Evolutionary conservation across 2,888 invertebrate species (phyloP), one percentile per base, ranked within the genome.

Genomic region (Drosophila suboccidentalis): DNA sequence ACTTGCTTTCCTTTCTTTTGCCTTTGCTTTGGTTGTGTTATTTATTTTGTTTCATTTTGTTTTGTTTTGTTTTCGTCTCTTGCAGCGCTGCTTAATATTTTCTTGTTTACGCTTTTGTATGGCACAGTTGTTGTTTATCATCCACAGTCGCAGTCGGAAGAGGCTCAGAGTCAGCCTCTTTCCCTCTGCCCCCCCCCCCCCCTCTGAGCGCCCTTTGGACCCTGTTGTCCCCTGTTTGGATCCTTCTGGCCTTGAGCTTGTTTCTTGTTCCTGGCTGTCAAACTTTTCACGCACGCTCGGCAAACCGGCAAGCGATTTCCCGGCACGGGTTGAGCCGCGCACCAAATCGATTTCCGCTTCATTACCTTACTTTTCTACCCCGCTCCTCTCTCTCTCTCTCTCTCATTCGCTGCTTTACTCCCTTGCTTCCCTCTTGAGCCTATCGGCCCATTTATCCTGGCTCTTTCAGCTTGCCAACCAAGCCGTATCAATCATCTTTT

Each of bases 341-440:
- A 72, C 82, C 86, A 89, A 86, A 86, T 89, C 86, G 86, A 89
- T 87, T 89, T 86, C 86, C 86, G 89, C 87, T 89, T 86, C 86
- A 86, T 86, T 86, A 89, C 84, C 67, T 73, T 67, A 73, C 63
- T 22, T 50, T 44, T 46, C 46, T 10, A 8, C 8, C 29, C 10
- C 32, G n/a, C 4, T 2, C 46, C 15, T n/a, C n/a, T n/a, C n/a
- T n/a, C n/a, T n/a, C n/a, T n/a, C 10, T 39, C 17, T 29, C 11
- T 1, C 15, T n/a, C 39, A 9, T 13, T 22, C 11, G 29, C 22
- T 5, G 2, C 22, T 36, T 26, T 26, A 26, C 44, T 29, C 10
- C 15, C 17, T n/a, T 3, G 1, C 17, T 22, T 22, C n/a, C 34
- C 15, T 13, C 3, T 38, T 29, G 13, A 17, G 39, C 41, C 54